Evolutionary conservation across 2,888 invertebrate genomes (phyloP).

Genomic region (Eupeodes latifasciatus): DNA sequence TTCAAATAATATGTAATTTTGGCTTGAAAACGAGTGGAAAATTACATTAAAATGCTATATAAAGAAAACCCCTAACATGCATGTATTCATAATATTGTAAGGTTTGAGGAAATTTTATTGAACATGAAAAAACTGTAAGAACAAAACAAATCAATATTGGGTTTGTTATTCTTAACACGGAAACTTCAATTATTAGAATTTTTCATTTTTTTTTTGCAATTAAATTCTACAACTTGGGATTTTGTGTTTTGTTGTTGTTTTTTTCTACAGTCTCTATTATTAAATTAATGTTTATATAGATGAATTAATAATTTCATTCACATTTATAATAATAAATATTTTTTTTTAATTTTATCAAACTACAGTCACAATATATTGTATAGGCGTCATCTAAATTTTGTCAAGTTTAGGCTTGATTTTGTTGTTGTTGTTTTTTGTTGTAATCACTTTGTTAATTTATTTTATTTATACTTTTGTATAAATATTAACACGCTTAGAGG

Average conservation of each 20-base stretch:
- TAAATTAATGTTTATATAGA: slow-evolving; percentile 7
- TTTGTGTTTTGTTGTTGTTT: background rate
- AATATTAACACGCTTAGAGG: slow-evolving; percentile 39
- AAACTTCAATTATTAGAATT: background rate
- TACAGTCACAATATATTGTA: slow-evolving; percentile 67
- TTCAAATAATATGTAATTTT: background rate
- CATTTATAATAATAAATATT: slow-evolving; percentile 51
- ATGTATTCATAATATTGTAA: background rate
- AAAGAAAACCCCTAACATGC: background rate
- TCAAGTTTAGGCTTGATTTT: slow-evolving; percentile 32
- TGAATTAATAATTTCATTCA: slow-evolving; percentile 26
- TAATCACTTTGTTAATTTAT: slow-evolving; percentile 34
- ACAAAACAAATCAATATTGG: background rate
- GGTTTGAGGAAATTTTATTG: background rate
- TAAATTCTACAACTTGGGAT: slow-evolving; percentile 10
- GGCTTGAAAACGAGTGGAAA: background rate
- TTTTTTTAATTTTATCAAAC: slow-evolving; percentile 43
- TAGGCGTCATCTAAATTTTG: slow-evolving; percentile 61
- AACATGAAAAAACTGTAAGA: background rate
- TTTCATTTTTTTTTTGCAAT: background rate
- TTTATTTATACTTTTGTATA: slow-evolving; percentile 8
- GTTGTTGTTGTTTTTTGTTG: slow-evolving; percentile 5
- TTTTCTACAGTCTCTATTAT: slow-evolving; percentile 33
- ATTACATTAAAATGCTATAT: background rate
- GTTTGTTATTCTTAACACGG: background rate